Conservation (phyloP, 1,140 invertebrate genomes). For the Lutraria rhynchaena region DNA sequence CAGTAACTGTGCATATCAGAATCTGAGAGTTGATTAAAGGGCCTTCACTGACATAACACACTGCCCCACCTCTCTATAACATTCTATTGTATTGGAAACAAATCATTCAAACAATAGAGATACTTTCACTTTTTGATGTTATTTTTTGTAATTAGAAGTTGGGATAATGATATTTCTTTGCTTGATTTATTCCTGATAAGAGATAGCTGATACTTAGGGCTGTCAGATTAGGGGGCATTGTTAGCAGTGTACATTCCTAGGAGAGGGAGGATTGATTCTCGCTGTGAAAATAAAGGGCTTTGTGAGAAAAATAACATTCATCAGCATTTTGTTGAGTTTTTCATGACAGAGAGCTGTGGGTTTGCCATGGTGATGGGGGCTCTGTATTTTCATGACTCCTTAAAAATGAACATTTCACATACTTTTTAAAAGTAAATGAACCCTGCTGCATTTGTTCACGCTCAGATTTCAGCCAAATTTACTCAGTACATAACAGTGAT, state of each 20-base stretch:
- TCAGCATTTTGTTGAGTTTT: conserved; percentile 6
- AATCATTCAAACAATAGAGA: conserved; percentile 24
- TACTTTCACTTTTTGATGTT: conserved; percentile 55
- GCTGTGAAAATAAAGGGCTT: conserved; percentile 19
- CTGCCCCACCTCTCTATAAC: background rate
- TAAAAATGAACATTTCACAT: no score
- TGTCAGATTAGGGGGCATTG: conserved; percentile 31
- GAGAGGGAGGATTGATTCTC: conserved; percentile 4
- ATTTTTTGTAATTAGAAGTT: conserved; percentile 54
- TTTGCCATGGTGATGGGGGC: no score
- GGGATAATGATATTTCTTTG: conserved; percentile 26
- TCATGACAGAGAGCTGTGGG: no score
- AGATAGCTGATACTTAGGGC: conserved; percentile 45
- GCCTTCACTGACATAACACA: background rate
- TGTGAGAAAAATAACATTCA: conserved; percentile 21
- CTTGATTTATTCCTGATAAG: conserved; percentile 37
- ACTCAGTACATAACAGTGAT: no score
- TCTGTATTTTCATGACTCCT: no score
- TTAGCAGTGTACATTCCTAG: conserved; percentile 19
- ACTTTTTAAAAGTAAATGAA: no score
- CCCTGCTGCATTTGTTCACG: no score
- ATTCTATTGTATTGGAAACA: conserved; percentile 14
- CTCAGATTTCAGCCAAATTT: no score
- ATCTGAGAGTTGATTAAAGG: background rate
- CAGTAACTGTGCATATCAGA: conserved; percentile 5